Base-by-base conservation (phyloP, 2,113 vertebrate species). In the Fulmarus glacialis region DNA sequence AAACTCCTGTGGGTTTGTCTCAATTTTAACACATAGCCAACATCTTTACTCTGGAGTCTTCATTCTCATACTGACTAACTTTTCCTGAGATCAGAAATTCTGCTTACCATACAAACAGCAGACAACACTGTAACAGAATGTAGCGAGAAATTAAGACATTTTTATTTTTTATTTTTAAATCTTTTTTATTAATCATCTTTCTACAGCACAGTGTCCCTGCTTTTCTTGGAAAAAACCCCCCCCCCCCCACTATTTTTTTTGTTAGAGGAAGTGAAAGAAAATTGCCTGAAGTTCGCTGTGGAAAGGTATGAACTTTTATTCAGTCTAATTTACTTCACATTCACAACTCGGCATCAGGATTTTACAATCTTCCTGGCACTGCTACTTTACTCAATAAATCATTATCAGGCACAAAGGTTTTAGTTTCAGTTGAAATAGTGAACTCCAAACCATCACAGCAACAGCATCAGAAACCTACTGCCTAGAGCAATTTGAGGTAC, bases 351-450 rank as follows among this genome's bases (percentile, higher is more conserved):
- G 81, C 89, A 86, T 91, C 96, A 96, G 87, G 87, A 27, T 47
- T 74, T 96, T 36, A 63, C 75, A 27, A n/a, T 71, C 67, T 62
- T 95, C 95, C 95, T 89, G 89, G 63, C 81, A 63, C 56, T 52
- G 88, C 95, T 95, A 50, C 85, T 92, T 97, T 84, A 81, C 80
- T 95, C 87, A 80, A 47, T 88, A 94, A 95, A 83, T 94, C 75
- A 58, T 74, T 52, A 96, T 96, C 82, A 97, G 98, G 97, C 97
- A 98, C 97, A 97, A 96, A 97, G 96, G 96, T 92, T 97, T 98
- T 96, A 80, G 81, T 96, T 97, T 97, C 89, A 91, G 64, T 89
- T 81, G 91, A 95, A 91, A 83, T 42, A 62, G 73, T 52, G 90
- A 97, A 87, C 38, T 84, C 92, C 87, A 96, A 88, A 89, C 89